Evolutionary conservation across 1,140 invertebrate genomes (phyloP).

Genomic region (Ceratoteleas bidentatus): DNA sequence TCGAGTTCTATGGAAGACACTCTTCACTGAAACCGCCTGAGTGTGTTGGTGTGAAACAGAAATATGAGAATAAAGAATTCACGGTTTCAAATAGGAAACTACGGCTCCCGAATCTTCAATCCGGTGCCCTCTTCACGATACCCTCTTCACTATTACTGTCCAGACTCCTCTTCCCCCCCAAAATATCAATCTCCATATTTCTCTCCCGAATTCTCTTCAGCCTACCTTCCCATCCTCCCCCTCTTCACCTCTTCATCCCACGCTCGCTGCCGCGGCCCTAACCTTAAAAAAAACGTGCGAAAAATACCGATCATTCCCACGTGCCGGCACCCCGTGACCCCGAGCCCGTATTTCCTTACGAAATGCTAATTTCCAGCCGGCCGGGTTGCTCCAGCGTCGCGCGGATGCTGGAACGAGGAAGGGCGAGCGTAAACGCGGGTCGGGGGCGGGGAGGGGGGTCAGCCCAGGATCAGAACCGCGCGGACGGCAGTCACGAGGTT

Average conservation of each 20-base stretch:
- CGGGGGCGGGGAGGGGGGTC: neutral
- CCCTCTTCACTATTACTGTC: too few species aligned
- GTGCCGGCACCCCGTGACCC: constrained; percentile 7
- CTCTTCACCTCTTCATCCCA: neutral
- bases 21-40: too few species aligned
- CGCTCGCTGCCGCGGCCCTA: too few species aligned
- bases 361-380: constrained; percentile 30
- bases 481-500: constrained; percentile 47
- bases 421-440: constrained; percentile 5
- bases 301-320: neutral
- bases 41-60: too few species aligned
- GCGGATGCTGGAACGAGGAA: constrained; percentile 1
- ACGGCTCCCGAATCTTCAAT: too few species aligned
- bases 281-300: neutral
- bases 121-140: too few species aligned
- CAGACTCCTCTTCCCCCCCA: too few species aligned
- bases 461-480: constrained; percentile 18
- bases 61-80: too few species aligned
- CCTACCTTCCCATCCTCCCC: neutral
- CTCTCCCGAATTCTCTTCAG: too few species aligned
- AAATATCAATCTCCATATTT: too few species aligned
- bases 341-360: constrained; percentile 9
- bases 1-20: too few species aligned
- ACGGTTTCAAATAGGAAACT: too few species aligned
- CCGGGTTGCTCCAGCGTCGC: neutral